phyloP scores from a whole-genome alignment of 1,140 invertebrate species.

The Triops longicaudatus region DNA sequence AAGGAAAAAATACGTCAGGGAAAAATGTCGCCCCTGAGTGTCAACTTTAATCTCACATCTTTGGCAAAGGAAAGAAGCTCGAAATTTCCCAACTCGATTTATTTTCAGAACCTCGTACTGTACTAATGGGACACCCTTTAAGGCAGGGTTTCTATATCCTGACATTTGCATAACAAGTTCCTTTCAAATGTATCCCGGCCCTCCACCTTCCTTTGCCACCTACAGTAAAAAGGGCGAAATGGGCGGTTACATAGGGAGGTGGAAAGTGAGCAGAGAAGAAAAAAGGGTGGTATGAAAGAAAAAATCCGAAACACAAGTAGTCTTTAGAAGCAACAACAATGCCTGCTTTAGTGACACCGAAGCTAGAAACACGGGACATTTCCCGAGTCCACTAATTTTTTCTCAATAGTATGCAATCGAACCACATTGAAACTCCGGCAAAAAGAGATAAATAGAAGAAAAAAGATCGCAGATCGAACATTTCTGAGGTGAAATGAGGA shows the following conservation, averaged over 20 bases:
- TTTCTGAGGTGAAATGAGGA: not conserved
- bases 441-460: not conserved
- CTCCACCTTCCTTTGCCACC: not conserved
- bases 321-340: not conserved
- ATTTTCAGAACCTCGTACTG: not conserved
- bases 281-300: not conserved
- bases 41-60: conserved; percentile 3
- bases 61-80: not conserved
- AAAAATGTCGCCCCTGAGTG: not conserved
- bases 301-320: not conserved
- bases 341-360: not conserved
- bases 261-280: not conserved
- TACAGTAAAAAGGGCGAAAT: not conserved
- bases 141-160: not conserved
- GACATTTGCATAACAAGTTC: conserved; percentile 8
- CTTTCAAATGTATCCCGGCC: not conserved
- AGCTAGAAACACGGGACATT: not conserved
- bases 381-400: not conserved
- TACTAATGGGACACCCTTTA: conserved; percentile 15
- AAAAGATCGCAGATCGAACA: not conserved
- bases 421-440: not conserved
- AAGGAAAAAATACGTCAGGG: not conserved
- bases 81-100: not conserved
- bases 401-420: not conserved
- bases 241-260: too few species aligned